phyloP scores from a whole-genome alignment of 2,888 invertebrate genomes.

The Philhelius pedissequus region DNA sequence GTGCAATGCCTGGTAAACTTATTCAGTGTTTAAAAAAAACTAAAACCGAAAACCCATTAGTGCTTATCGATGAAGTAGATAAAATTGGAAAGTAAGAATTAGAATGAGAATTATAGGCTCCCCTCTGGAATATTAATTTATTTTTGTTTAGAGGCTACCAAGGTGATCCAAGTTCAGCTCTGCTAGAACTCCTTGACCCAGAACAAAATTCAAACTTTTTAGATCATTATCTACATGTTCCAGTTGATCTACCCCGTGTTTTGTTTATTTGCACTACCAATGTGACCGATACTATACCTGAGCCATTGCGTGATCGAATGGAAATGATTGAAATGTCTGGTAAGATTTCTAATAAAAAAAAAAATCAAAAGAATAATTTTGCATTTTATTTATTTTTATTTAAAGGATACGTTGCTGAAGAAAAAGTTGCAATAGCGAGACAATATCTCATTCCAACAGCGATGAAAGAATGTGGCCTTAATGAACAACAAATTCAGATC shows the following conservation, averaged over 20 bases:
- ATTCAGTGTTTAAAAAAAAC: slow-evolving; percentile 99
- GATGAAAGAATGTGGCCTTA: slow-evolving; percentile 90
- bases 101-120: background rate
- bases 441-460: slow-evolving; percentile 97
- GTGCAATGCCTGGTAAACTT: slow-evolving; percentile 99
- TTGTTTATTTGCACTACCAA: slow-evolving; percentile 99
- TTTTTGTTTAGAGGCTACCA: slow-evolving; percentile 88
- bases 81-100: slow-evolving; percentile 91
- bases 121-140: background rate
- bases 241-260: slow-evolving; percentile 97
- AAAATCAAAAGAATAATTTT: background rate
- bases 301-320: slow-evolving; percentile 98
- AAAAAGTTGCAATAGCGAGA: slow-evolving; percentile 97
- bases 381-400: background rate
- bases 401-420: slow-evolving; percentile 97
- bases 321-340: slow-evolving; percentile 99
- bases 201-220: slow-evolving; percentile 99
- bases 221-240: slow-evolving; percentile 98
- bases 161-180: slow-evolving; percentile 98
- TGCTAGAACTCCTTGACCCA: slow-evolving; percentile 97
- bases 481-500: slow-evolving; percentile 84
- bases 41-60: slow-evolving; percentile 97
- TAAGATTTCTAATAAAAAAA: slow-evolving; percentile 24
- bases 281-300: slow-evolving; percentile 96
- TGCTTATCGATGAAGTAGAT: slow-evolving; percentile 99